A percentile compares a stretch with the other conserved stretches of the same genome.
Conservation (phyloP, 92 coral and sea anemone species). For the Muricea muricata region DNA sequence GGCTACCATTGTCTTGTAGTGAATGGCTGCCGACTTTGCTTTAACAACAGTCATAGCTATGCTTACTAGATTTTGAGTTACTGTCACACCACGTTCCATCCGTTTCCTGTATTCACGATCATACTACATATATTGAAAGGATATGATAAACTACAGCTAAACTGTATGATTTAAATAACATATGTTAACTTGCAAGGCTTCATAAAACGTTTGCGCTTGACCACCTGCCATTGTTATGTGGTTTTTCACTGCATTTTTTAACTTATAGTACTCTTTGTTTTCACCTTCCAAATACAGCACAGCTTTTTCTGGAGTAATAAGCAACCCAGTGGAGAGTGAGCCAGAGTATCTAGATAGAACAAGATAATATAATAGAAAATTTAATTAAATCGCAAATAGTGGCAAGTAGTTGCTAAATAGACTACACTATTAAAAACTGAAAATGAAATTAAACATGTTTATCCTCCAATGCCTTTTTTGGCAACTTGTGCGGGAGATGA, state of each 20-base stretch:
- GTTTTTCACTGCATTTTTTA: background rate
- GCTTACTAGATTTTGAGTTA: background rate
- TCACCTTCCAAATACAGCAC: conserved; percentile 14
- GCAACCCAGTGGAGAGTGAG: conserved; percentile 5
- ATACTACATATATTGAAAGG: background rate
- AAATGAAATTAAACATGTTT: background rate
- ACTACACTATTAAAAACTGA: no score
- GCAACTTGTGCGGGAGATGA: background rate
- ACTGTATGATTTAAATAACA: background rate
- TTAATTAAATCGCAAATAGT: background rate
- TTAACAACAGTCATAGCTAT: no score
- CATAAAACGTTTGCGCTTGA: background rate
- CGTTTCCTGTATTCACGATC: background rate
- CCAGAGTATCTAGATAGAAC: background rate
- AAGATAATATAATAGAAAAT: background rate
- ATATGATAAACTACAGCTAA: background rate
- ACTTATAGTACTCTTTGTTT: background rate
- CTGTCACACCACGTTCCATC: background rate
- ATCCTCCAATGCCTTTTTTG: background rate
- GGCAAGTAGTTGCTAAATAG: no score
- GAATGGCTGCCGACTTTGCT: background rate
- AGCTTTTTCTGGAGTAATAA: conserved; percentile 1
- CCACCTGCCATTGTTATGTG: background rate
- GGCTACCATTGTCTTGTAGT: background rate
- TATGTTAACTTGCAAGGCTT: background rate